Conservation (phyloP, 2,888 invertebrate genomes). For the Ellobium chinense region DNA sequence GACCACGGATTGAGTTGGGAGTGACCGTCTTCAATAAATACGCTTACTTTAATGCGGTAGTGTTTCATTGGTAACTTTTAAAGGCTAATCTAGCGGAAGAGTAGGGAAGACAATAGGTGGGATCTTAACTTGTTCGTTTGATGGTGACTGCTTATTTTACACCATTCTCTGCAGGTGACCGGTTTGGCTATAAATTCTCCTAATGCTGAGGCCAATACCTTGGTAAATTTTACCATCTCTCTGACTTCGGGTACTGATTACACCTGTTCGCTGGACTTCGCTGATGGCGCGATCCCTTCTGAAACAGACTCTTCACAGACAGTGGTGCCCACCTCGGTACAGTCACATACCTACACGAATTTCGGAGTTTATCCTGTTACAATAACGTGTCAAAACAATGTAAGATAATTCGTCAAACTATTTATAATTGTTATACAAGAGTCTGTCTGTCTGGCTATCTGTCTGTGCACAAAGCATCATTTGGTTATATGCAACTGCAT, state of each 20-base stretch:
- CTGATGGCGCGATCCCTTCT: slow-evolving; percentile 46
- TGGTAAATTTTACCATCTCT: slow-evolving; percentile 38
- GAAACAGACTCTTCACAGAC: slow-evolving; percentile 23
- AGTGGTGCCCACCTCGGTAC: slow-evolving; percentile 14
- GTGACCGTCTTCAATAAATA: too few relatives aligned
- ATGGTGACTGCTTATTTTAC: background rate
- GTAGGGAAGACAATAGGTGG: too few relatives aligned
- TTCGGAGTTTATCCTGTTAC: slow-evolving; percentile 52
- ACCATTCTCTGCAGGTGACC: background rate
- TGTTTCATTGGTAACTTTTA: too few relatives aligned
- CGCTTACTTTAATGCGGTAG: too few relatives aligned
- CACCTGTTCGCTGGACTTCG: slow-evolving; percentile 60
- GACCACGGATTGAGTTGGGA: too few relatives aligned
- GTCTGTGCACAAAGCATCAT: too few relatives aligned
- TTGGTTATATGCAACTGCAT: too few relatives aligned
- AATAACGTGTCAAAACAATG: slow-evolving; percentile 59
- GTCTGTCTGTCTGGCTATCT: too few relatives aligned
- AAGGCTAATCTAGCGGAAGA: too few relatives aligned
- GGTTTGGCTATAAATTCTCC: background rate
- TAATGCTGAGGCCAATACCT: background rate
- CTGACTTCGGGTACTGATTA: slow-evolving; percentile 67
- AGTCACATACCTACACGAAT: slow-evolving; percentile 51
- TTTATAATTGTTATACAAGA: too few relatives aligned
- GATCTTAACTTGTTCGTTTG: background rate
- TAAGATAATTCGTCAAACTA: too few relatives aligned